These are phyloP conservation scores for Colius striatus DNA, from an alignment of 2,113 vertebrate genomes.

Conservation along the genomic window DNA sequence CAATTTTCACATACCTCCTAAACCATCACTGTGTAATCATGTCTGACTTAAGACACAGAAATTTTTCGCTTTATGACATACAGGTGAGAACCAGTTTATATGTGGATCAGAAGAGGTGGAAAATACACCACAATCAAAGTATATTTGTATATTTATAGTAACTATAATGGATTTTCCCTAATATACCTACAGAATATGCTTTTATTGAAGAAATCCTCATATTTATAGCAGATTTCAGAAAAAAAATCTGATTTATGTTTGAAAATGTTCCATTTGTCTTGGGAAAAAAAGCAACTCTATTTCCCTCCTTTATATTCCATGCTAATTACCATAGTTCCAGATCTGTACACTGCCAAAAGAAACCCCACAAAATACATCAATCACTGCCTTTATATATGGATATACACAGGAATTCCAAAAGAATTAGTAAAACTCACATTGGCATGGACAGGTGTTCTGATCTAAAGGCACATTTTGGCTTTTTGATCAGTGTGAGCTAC, in stretches of 20 bases:
- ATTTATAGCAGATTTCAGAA: background rate
- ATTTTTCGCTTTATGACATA: background rate
- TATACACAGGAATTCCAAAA: too few relatives aligned
- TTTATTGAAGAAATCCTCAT: background rate
- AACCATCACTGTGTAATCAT: rapidly evolving
- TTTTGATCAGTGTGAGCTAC: background rate
- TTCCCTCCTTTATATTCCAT: too few relatives aligned
- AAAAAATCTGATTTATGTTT: background rate
- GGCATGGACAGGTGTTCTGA: too few relatives aligned
- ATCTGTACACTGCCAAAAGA: too few relatives aligned
- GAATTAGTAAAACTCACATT: too few relatives aligned
- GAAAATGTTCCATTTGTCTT: background rate
- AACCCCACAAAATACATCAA: too few relatives aligned
- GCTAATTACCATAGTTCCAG: too few relatives aligned
- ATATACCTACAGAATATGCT: background rate
- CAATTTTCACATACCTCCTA: background rate
- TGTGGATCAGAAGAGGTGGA: background rate
- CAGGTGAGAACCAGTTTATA: background rate
- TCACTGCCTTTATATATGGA: too few relatives aligned
- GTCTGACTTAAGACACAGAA: background rate
- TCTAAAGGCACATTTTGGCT: background rate
- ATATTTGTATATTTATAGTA: background rate
- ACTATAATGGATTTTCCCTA: background rate
- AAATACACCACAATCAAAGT: background rate
- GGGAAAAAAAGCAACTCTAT: background rate